Evolutionary conservation across 2,113 vertebrate genomes (phyloP).

Genomic region (Pseudorhombus dupliciocellatus): DNA sequence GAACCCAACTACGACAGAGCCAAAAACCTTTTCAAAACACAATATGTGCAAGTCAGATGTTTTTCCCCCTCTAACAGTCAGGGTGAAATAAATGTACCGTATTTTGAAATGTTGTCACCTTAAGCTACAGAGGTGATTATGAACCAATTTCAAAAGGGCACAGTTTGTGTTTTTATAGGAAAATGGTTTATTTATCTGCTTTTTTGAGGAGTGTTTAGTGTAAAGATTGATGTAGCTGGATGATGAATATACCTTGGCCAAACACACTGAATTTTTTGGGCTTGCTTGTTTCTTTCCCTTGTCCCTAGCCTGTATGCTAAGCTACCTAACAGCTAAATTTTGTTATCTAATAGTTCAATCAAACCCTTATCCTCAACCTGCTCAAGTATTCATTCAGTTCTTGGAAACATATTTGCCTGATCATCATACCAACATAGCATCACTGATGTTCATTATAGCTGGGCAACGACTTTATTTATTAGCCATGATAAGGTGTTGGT

Average conservation of each 20-base stretch:
- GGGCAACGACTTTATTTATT: too few species aligned
- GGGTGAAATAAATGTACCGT: constrained; percentile 8
- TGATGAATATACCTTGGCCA: background rate
- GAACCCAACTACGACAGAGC: constrained; percentile 18
- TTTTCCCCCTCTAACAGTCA: background rate
- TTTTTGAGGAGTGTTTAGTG: background rate
- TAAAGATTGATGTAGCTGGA: background rate
- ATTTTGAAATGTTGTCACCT: background rate
- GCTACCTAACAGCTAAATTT: background rate
- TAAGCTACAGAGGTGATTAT: background rate
- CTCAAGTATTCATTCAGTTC: too few species aligned
- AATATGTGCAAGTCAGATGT: constrained; percentile 2
- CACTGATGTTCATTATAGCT: too few species aligned
- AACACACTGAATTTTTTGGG: background rate
- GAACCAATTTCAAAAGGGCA: background rate
- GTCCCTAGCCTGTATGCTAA: background rate
- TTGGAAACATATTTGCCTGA: too few species aligned
- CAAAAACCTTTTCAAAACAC: constrained; percentile 24
- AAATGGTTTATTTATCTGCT: background rate
- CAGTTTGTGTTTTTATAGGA: background rate
- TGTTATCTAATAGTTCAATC: background rate
- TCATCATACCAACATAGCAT: too few species aligned
- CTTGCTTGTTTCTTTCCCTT: background rate
- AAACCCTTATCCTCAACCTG: too few species aligned
- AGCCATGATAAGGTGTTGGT: too few species aligned